A percentile compares a stretch with the other conserved stretches of the same genome.
Conservation (phyloP, 2,888 invertebrate species). For the Scaptomyza tumidula region DNA sequence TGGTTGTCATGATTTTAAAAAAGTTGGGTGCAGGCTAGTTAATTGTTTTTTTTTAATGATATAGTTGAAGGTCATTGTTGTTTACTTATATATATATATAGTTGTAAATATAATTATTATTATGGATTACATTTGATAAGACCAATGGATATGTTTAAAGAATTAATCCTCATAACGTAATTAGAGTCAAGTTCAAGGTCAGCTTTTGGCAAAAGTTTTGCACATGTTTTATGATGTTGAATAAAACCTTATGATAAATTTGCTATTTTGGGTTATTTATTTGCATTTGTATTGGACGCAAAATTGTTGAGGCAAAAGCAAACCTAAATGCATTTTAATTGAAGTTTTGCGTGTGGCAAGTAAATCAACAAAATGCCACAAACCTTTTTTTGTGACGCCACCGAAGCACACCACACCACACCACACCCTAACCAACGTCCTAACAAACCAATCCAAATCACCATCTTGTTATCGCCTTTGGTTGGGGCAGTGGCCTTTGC, state of each 20-base stretch:
- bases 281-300: conserved; percentile 33
- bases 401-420: neutral
- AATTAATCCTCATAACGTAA: too few species aligned
- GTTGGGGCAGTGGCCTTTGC: conserved; percentile 29
- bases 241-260: conserved; percentile 4
- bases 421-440: conserved; percentile 4
- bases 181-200: conserved; percentile 30
- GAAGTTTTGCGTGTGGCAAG: conserved; percentile 64
- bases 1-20: neutral
- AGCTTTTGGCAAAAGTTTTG: neutral
- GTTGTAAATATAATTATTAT: neutral
- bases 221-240: neutral
- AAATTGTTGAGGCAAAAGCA: conserved; percentile 9
- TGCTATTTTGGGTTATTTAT: conserved; percentile 21
- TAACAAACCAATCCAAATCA: neutral
- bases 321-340: conserved; percentile 66
- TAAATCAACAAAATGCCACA: conserved; percentile 45
- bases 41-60: neutral
- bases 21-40: neutral
- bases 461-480: conserved; percentile 8
- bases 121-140: neutral
- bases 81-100: neutral
- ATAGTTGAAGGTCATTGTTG: neutral
- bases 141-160: too few species aligned
- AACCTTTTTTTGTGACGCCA: conserved; percentile 5